Base-by-base conservation (phyloP, 2,888 invertebrate species). In the Brenthis hecate region DNA sequence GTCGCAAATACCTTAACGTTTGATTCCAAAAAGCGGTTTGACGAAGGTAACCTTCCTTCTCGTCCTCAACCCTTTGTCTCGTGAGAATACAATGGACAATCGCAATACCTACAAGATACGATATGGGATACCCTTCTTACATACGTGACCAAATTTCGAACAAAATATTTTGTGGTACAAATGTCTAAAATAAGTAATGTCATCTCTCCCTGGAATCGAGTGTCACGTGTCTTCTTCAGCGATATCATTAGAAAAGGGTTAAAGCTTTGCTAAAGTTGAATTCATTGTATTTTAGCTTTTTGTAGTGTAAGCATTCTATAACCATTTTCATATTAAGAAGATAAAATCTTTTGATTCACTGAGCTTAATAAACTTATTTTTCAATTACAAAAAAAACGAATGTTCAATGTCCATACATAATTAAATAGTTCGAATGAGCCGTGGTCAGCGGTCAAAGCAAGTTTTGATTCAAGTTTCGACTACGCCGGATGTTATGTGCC, bases 101-200 rank as follows among this genome's bases (percentile, higher is more conserved):
- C 83, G 89, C 85, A 85, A 88, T 87, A 86, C 85, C 85, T 88
- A 81, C 81, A 85, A 86, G 88, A 91, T 84, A 85, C 88, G 91
- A 91, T 89, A 91, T 86, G 87, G 89, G 87, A 90, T 85, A 85
- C 85, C 85, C 88, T 81, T 80, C 78, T 80, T 77, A 78, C 79
- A 79, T 88, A 92, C 92, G 92, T 92, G 91, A 92, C 90, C 89
- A 90, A 92, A 91, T 90, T 92, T 89, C 83, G 82, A 86, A 85
- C 84, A 85, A 87, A 89, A 90, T 86, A 86, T 88, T 89, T 88
- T 87, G 88, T 80, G 83, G 82, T 78, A 81, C 83, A 83, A 82
- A 80, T 82, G 80, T 82, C 81, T 79, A 78, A 87, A 88, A 88
- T 88, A 89, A 87, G 88, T 87, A 86, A 88, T 88, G 89, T 87